phyloP scores from a whole-genome alignment of 2,888 invertebrate species.

The Diaperis boleti region DNA sequence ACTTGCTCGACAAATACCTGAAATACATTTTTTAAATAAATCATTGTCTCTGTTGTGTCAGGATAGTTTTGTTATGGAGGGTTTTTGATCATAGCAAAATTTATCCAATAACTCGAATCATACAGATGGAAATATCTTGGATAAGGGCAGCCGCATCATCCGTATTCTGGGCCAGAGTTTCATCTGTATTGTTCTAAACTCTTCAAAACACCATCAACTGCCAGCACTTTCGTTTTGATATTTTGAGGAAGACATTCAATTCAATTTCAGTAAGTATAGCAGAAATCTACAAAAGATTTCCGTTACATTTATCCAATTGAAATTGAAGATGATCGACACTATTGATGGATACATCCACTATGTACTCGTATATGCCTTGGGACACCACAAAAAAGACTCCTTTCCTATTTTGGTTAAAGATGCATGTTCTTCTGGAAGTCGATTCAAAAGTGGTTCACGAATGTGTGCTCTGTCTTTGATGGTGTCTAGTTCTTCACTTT shows the following conservation, averaged over 20 bases:
- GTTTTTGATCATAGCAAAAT: too few species aligned
- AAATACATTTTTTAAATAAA: too few species aligned
- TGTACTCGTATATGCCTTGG: constrained; percentile 9
- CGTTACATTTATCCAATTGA: neutral
- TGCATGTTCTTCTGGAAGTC: constrained; percentile 4
- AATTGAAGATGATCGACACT: neutral
- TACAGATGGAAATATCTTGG: neutral
- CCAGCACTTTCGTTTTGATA: neutral
- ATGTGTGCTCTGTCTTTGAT: neutral
- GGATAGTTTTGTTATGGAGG: too few species aligned
- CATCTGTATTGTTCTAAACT: neutral
- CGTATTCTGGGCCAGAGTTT: neutral
- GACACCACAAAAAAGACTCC: neutral
- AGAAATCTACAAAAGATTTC: neutral
- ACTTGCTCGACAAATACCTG: too few species aligned
- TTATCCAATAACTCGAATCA: constrained; percentile 4
- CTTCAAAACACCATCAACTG: neutral
- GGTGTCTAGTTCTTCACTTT: neutral
- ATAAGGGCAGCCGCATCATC: constrained; percentile 1
- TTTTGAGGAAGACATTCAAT: neutral
- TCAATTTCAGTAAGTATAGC: neutral
- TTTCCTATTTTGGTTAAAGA: neutral
- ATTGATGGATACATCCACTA: constrained; percentile 6
- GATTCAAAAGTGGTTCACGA: constrained; percentile 3
- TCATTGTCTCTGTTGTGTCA: too few species aligned